A percentile compares a stretch with the other conserved stretches of the same genome.
Conservation (phyloP, 2,797 vertebrate genomes). For the Mallotus villosus region DNA sequence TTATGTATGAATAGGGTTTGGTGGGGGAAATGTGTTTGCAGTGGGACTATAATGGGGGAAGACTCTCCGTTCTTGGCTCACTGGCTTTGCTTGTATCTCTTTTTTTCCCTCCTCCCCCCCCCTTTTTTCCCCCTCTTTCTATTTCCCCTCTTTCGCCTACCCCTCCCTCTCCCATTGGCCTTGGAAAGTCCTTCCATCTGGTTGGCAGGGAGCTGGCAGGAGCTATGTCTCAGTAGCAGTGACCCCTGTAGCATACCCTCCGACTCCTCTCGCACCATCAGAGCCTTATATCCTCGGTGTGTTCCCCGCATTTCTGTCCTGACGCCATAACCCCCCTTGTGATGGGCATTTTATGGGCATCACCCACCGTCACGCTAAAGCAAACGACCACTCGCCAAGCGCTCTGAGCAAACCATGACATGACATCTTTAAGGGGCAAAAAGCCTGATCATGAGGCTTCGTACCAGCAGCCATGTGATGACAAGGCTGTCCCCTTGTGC, state of each 20-base stretch:
- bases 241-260: not conserved
- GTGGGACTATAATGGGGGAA: constrained; percentile 31
- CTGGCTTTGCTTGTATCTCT: not conserved
- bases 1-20: constrained; percentile 46
- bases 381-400: not conserved
- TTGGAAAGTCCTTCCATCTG: constrained; percentile 14
- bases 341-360: not conserved
- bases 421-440: not conserved
- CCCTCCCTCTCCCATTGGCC: constrained; percentile 1
- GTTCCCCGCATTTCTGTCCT: not conserved
- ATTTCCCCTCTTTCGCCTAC: no score
- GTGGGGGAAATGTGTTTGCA: constrained; percentile 49
- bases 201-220: not conserved
- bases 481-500: not conserved
- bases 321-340: not conserved
- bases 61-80: not conserved
- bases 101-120: no score
- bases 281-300: not conserved
- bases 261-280: not conserved
- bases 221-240: not conserved
- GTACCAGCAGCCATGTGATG: not conserved
- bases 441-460: constrained; percentile 15
- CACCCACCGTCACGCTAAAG: not conserved
- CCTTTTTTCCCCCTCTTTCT: not conserved
- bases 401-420: not conserved